Evolutionary conservation across 2,797 vertebrate species (phyloP).

Genomic region (Syngnathus rostellatus): DNA sequence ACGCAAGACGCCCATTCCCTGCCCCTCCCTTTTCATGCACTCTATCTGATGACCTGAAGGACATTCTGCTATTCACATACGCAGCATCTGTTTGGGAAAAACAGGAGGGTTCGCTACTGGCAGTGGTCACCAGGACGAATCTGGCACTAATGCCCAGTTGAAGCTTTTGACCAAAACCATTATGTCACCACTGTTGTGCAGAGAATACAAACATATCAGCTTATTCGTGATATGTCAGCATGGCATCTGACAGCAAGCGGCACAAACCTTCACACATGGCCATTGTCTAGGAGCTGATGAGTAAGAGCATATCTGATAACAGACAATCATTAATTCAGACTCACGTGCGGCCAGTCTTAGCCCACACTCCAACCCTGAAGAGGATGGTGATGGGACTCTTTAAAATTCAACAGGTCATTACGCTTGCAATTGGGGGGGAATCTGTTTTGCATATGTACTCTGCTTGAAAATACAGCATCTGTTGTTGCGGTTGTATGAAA

Average conservation of each 20-base stretch:
- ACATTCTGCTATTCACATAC: slow-evolving; percentile 22
- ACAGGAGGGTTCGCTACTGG: slow-evolving; percentile 3
- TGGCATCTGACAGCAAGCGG: slow-evolving; percentile 40
- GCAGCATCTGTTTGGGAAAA: slow-evolving; percentile 39
- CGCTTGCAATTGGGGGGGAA: slow-evolving; percentile 25
- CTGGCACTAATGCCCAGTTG: slow-evolving; percentile 38
- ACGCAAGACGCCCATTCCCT: slow-evolving; percentile 26
- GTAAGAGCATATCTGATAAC: slow-evolving; percentile 47
- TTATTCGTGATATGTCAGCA: slow-evolving; percentile 40
- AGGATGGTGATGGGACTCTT: slow-evolving; percentile 42
- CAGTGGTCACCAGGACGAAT: slow-evolving; percentile 42
- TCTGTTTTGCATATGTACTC: slow-evolving; percentile 37
- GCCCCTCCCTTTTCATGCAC: slow-evolving; percentile 48
- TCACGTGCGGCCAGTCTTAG: slow-evolving; percentile 47
- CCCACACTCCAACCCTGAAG: slow-evolving; percentile 34
- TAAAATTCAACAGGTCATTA: slow-evolving; percentile 59
- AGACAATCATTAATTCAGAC: slow-evolving; percentile 52
- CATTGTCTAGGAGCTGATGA: slow-evolving; percentile 63
- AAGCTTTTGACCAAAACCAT: slow-evolving; percentile 47
- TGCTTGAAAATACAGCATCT: slow-evolving; percentile 21
- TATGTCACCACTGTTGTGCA: slow-evolving; percentile 60
- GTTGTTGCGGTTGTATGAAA: slow-evolving; percentile 25
- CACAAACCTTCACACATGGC: slow-evolving; percentile 50
- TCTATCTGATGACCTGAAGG: slow-evolving; percentile 56
- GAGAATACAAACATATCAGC: slow-evolving; percentile 62